Base-by-base conservation (phyloP, 2,888 invertebrate genomes). In the Rhamphomyia laevipes region DNA sequence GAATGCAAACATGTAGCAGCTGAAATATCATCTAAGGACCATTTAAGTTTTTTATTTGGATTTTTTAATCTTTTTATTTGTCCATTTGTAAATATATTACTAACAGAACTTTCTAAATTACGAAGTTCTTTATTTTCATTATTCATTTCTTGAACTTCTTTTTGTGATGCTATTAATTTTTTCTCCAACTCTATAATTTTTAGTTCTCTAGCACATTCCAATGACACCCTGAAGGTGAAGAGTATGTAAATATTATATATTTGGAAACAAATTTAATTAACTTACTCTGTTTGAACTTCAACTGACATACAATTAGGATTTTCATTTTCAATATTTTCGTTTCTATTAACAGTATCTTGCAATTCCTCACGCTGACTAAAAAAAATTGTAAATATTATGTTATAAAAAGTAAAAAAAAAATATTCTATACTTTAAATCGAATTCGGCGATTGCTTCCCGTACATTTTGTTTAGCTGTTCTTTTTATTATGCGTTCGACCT, bases 131-230 rank as follows among this genome's bases (percentile, higher is more conserved):
- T 35, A 35, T 13, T n/a, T n/a, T 35, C n/a, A 6, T 35, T 13
- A 5, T 13, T 3, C 35, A 6, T 13, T n/a, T 35, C 13, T n/a
- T n/a, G 5, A 35, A 2, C n/a, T 35, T 35, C 2, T 35, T 35
- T 35, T n/a, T 35, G 35, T n/a, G 35, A n/a, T 35, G 42, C 12
- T 4, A 31, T 47, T 13, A 49, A 47, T 38, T 52, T 23, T 10
- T 49, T 18, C 43, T 52, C 52, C 10, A 52, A 38, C 11, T 42
- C 41, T 47, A 49, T 52, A 40, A 52, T 52, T 38, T 52, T 49
- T 16, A 52, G 37, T 23, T 49, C 52, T 11, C 49, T 51, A 11
- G 44, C 40, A 17, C 49, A 49, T 9, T 30, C 51, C 10, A 45
- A 51, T 21, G 48, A 48, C 37, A 49, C 12, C 33, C 51, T 51